These are phyloP conservation scores for Ceratoteleas bidentatus DNA, from an alignment of 1,140 invertebrate genomes.

Conservation along the genomic window DNA sequence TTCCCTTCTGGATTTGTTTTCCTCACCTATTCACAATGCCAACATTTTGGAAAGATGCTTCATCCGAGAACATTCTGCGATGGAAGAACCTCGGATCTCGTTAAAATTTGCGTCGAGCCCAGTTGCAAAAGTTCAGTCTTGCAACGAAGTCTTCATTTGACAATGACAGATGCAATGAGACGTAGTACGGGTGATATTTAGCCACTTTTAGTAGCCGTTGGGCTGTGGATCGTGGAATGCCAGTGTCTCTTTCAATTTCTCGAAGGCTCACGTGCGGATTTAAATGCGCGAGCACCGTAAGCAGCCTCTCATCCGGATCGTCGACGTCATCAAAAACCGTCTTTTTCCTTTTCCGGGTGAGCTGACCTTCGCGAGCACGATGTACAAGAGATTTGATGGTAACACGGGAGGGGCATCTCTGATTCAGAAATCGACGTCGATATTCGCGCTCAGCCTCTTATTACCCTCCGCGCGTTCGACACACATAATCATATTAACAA, in stretches of 20 bases:
- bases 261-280: constrained; percentile 10
- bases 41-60: constrained; percentile 20
- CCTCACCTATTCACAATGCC: constrained; percentile 9
- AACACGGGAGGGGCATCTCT: not conserved
- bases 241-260: constrained; percentile 1
- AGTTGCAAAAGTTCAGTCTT: constrained; percentile 24
- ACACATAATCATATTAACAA: not conserved
- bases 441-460: constrained; percentile 5
- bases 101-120: constrained; percentile 14
- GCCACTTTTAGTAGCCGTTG: not conserved
- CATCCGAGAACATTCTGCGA: constrained; percentile 14
- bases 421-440: not conserved
- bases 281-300: not conserved
- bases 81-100: constrained; percentile 13
- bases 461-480: not conserved
- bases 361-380: not conserved
- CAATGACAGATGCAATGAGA: constrained; percentile 7
- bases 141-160: constrained; percentile 5
- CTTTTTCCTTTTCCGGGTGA: not conserved
- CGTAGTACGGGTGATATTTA: constrained; percentile 16
- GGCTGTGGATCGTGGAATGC: constrained; percentile 2
- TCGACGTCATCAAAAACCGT: not conserved
- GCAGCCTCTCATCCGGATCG: constrained; percentile 1
- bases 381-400: constrained; percentile 2
- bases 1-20: not conserved